A percentile compares a stretch with the other conserved stretches of the same genome.
phyloP scores from a whole-genome alignment of 2,888 invertebrate species.

The Bombylius major region DNA sequence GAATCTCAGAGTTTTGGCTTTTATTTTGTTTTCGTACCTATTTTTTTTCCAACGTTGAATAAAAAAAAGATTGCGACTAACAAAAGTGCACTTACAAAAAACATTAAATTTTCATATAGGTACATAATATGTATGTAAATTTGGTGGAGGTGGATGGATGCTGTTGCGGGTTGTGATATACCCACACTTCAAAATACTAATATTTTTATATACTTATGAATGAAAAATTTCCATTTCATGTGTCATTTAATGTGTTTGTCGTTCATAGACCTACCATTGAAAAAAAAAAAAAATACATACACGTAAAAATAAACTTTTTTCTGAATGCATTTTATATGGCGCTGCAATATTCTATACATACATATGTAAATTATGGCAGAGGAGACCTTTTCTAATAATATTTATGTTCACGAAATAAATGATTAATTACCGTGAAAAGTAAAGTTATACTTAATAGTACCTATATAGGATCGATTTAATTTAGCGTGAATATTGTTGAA shows the following conservation, averaged over 20 bases:
- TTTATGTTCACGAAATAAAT: conserved; percentile 14
- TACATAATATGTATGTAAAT: not conserved
- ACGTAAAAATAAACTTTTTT: not conserved
- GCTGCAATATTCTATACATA: not conserved
- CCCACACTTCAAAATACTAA: not conserved
- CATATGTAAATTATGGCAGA: conserved; percentile 6
- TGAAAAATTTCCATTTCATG: not conserved
- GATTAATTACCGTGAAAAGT: conserved; percentile 7
- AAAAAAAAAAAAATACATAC: not conserved
- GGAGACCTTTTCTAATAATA: conserved; percentile 7
- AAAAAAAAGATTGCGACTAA: no score
- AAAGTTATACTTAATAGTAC: not conserved
- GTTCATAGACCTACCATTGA: conserved; percentile 1
- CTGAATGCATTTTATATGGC: not conserved
- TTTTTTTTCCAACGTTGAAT: no score
- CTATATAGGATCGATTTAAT: no score
- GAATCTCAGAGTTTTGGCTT: no score
- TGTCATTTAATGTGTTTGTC: conserved; percentile 5
- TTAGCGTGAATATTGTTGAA: no score
- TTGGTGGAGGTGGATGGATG: not conserved
- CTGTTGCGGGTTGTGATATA: not conserved
- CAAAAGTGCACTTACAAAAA: no score
- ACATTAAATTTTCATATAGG: no score
- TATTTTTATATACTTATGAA: not conserved
- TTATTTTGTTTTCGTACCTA: no score